Evolutionary conservation across 2,888 invertebrate species (phyloP), one percentile per base, ranked within the genome.

Genomic region (Neoascia interrupta): DNA sequence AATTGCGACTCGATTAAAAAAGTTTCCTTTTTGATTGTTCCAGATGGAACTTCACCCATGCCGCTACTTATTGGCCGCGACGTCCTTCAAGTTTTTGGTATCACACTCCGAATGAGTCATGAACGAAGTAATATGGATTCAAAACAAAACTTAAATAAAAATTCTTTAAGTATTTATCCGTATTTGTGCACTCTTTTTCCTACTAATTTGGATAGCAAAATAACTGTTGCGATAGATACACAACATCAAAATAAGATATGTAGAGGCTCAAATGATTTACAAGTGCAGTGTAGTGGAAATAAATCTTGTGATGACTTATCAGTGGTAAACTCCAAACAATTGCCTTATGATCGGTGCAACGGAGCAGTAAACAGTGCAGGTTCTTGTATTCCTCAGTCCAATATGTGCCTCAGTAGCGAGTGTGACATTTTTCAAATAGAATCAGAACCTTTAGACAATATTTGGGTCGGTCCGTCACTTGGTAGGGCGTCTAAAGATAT

Each of bases 31-130:
- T 11, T 36, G 36, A 13, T 36, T 13, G 11, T 36, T 36, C 36
- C 36, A 31, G 18, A 39, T 15, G 34, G 10, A 34, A n/a, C 10
- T n/a, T 6, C 11, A 5, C 19, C 41, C 10, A 28, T 39, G 16
- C 54, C 39, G 8, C 11, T 56, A 21, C 5, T 39, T 2, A 28
- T 56, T 16, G 54, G 39, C 6, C 54, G 41, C 5, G 54, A 41
- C n/a, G n/a, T 39, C 8, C 28, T 56, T 15, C 39, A 28, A 21
- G 11, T 15, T n/a, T 56, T 56, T 13, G 39, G 34, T 23, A 39
- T 54, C 6, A 39, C 3, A 2, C 19, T 39, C 5, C 15, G 34
- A 15, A 13, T 39, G n/a, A 16, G 13, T 2, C 16, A 34, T 26
- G 34, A 31, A 3, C 4, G 34, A 34, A n/a, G 34, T n/a, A n/a